phyloP scores from a whole-genome alignment of 2,113 vertebrate genomes.

The Pseudopodoces humilis region DNA sequence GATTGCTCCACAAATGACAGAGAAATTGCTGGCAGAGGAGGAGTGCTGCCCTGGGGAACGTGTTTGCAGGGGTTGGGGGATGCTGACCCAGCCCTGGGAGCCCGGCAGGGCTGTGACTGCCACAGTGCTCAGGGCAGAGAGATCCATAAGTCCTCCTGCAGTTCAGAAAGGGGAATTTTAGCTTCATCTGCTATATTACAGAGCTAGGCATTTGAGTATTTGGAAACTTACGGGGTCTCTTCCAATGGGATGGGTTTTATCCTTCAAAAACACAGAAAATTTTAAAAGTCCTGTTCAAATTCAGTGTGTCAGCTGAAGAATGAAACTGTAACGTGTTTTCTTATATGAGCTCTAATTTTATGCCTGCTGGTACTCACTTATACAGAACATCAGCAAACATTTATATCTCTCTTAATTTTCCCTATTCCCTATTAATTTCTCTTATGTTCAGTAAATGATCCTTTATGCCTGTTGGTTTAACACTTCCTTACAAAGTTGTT shows the following conservation, averaged over 20 bases:
- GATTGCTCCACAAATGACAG: not conserved
- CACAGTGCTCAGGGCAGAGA: accelerated
- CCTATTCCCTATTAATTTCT: slow-evolving; percentile 43
- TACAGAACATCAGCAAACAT: slow-evolving; percentile 28
- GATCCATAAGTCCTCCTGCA: not conserved
- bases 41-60: accelerated
- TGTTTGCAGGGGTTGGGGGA: not conserved
- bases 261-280: not conserved
- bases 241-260: not conserved
- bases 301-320: not conserved
- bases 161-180: not conserved
- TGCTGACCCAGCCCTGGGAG: not conserved
- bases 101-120: not conserved
- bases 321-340: not conserved
- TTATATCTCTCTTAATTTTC: slow-evolving; percentile 55
- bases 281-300: not conserved
- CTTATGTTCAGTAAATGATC: not conserved
- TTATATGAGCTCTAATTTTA: slow-evolving; percentile 34
- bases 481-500: slow-evolving; percentile 13
- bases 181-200: accelerated
- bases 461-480: slow-evolving; percentile 30
- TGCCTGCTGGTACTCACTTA: slow-evolving; percentile 37
- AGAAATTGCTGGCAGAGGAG: not conserved
- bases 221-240: accelerated
- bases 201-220: not conserved